Evolutionary conservation across 37 sponge, comb jelly and placozoan species (phyloP).

Genomic region (Bolinopsis microptera): DNA sequence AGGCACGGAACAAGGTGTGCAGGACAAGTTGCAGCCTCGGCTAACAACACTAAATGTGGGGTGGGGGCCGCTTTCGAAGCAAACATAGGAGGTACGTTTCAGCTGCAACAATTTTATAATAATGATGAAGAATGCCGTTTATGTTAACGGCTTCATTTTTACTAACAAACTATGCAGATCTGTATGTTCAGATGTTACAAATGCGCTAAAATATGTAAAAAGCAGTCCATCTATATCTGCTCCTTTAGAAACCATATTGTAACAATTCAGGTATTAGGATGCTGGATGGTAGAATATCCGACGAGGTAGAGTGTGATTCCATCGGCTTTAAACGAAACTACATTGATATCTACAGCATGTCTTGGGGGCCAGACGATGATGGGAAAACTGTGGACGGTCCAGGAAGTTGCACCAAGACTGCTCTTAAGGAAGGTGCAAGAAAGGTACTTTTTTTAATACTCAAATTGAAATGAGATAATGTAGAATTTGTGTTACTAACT

Average conservation of each 20-base stretch:
- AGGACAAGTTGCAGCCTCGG: conserved; percentile 89
- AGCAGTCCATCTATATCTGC: too few species aligned
- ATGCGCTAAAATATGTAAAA: too few species aligned
- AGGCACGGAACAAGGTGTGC: conserved; percentile 99
- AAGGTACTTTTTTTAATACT: too few species aligned
- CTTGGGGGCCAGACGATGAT: conserved; percentile 98
- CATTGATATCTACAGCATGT: conserved; percentile 96
- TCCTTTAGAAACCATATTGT: too few species aligned
- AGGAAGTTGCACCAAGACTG: conserved; percentile 80
- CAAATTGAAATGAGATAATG: too few species aligned
- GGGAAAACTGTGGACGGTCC: conserved; percentile 97
- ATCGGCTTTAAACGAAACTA: conserved; percentile 86
- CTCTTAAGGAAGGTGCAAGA: conserved; percentile 77
- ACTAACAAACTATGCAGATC: background rate
- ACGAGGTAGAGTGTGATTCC: conserved; percentile 85
- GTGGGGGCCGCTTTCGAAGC: conserved; percentile 88
- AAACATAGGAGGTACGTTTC: conserved; percentile 87
- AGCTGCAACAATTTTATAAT: background rate
- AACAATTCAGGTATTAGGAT: conserved; percentile 83
- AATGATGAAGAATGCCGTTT: too few species aligned
- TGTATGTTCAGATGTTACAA: too few species aligned
- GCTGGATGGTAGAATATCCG: conserved; percentile 94
- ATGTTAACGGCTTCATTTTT: too few species aligned
- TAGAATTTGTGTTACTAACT: too few species aligned
- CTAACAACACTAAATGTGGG: conserved; percentile 77